Evolutionary conservation across 2,113 vertebrate genomes (phyloP), one percentile per base, ranked within the genome.

Genomic region (Sylvietta virens): DNA sequence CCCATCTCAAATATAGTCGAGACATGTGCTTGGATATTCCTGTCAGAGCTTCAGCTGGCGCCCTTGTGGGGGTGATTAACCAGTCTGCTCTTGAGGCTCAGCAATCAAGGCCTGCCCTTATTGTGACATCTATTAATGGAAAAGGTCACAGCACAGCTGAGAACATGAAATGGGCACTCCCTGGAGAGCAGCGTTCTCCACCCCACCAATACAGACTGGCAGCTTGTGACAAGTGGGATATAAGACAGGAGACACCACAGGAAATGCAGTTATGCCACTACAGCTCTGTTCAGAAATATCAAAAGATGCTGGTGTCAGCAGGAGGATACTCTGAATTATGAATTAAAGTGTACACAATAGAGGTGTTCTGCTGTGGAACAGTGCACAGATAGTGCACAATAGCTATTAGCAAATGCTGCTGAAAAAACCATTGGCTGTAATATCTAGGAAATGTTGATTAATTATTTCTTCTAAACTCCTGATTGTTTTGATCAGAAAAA

Each of bases 131-230:
- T 91, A 15, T 95, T 93, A 83, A 86, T 95, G 94, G 92, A 90
- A 93, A 96, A 95, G 93, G 93, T 96, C 93, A 92, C 67, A 90
- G 80, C 86, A 70, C 76, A 85, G 90, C 80, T 76, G 95, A 96
- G 78, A 15, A 74, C 58, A 96, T 93, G 45, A 87, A 80, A 78
- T 13, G 61, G 90, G 30, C 84, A 31, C 83, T 94, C 93, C 79
- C 80, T 76, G 67, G 87, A 77, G 84, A 71, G 64, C 6, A 12
- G 56, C 4, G 10, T 58, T 88, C 81, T 94, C 86, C 94, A 80
- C 95, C 79, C 88, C 50, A 92, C 50, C 86, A 23, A 81, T 77
- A 81, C 31, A 78, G 58, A 7, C 23, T 20, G 56, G 66, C 79
- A 85, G 73, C 76, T 84, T 74, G 78, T 90, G 94, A 91, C 80